Percentiles rank a stretch among this genome's conserved stretches.
Evolutionary conservation across 2,888 invertebrate genomes (phyloP).

Genomic region (Nebria salina): DNA sequence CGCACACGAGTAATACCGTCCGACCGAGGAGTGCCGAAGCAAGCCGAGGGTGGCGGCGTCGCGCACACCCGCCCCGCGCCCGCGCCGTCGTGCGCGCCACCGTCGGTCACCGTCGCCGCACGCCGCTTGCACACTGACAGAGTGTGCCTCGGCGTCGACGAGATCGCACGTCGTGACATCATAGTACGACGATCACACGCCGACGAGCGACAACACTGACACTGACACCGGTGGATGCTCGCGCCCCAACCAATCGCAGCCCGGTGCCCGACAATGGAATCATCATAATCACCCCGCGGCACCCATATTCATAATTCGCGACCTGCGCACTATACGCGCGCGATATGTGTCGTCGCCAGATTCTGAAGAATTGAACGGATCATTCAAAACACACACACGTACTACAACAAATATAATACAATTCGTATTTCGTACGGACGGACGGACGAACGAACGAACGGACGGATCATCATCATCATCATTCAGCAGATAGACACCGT

Average conservation of each 20-base stretch:
- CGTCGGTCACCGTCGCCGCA: constrained; percentile 34
- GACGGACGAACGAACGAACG: neutral
- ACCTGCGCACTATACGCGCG: constrained; percentile 20
- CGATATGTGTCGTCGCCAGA: neutral
- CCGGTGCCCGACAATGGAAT: constrained; percentile 17
- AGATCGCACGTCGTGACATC: constrained; percentile 57
- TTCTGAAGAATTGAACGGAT: neutral
- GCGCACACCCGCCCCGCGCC: constrained; percentile 61
- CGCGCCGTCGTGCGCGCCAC: constrained; percentile 53
- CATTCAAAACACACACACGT: neutral
- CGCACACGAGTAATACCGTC: constrained; percentile 49
- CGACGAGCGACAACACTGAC: constrained; percentile 16
- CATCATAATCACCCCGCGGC: constrained; percentile 13
- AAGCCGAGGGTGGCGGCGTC: constrained; percentile 59
- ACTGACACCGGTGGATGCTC: constrained; percentile 9
- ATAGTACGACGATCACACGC: constrained; percentile 2
- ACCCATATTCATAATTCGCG: constrained; percentile 10
- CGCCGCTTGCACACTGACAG: constrained; percentile 57
- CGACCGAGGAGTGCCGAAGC: constrained; percentile 56
- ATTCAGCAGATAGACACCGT: too few relatives aligned
- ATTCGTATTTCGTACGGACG: neutral
- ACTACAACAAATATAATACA: neutral
- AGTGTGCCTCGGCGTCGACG: constrained; percentile 63
- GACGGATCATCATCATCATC: too few relatives aligned
- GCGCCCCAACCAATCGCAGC: constrained; percentile 18